These are phyloP conservation scores for Pemphredon lugubris DNA, from an alignment of 2,888 invertebrate genomes.

Conservation along the genomic window DNA sequence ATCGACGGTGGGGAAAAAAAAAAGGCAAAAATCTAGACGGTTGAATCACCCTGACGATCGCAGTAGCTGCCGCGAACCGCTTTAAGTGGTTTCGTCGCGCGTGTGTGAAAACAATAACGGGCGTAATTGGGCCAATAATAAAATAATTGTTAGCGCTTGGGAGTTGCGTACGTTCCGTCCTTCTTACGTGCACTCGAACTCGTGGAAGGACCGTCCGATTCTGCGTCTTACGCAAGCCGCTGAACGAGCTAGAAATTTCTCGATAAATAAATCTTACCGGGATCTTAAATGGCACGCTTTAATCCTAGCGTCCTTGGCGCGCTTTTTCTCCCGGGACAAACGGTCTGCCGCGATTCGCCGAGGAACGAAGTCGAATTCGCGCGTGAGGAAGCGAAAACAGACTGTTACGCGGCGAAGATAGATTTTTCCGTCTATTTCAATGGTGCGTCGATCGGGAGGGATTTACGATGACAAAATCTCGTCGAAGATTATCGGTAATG, in stretches of 20 bases:
- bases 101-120: slow-evolving; percentile 71
- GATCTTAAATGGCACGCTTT: neutral
- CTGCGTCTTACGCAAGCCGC: slow-evolving; percentile 31
- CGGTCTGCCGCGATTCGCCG: neutral
- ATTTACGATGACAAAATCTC: too few relatives aligned
- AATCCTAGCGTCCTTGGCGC: neutral
- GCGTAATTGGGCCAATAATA: slow-evolving; percentile 75
- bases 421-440: too few relatives aligned
- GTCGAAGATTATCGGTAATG: too few relatives aligned
- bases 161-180: slow-evolving; percentile 6
- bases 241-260: slow-evolving; percentile 14
- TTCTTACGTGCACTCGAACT: neutral
- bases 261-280: slow-evolving; percentile 27
- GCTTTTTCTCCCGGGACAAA: neutral
- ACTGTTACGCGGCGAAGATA: too few relatives aligned
- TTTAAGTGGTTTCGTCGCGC: slow-evolving; percentile 62
- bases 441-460: too few relatives aligned
- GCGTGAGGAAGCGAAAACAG: neutral
- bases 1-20: slow-evolving; percentile 8
- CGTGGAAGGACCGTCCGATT: slow-evolving; percentile 8
- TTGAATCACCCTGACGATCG: slow-evolving; percentile 59
- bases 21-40: slow-evolving; percentile 54
- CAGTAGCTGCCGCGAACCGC: slow-evolving; percentile 59
- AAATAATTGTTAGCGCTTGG: slow-evolving; percentile 71
- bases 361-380: neutral